Conservation (phyloP, 2,797 vertebrate species). For the Coendou prehensilis region DNA sequence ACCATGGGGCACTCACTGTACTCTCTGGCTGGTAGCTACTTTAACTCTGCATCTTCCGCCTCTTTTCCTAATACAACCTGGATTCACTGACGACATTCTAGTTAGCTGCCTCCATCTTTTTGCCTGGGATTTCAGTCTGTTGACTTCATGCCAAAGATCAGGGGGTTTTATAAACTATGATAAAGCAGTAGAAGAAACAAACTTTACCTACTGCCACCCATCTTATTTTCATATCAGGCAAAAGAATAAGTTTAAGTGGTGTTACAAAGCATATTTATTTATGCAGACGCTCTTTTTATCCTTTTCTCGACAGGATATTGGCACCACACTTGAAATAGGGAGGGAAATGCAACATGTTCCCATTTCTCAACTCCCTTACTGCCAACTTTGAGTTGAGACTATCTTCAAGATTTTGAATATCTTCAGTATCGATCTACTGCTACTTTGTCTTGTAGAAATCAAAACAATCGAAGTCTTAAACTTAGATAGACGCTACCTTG, state of each 20-base stretch:
- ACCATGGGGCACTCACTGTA: not conserved
- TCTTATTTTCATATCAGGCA: slow-evolving; percentile 71
- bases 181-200: slow-evolving; percentile 45
- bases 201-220: slow-evolving; percentile 43
- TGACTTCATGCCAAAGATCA: slow-evolving; percentile 60
- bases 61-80: not conserved
- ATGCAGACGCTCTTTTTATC: slow-evolving; percentile 82
- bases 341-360: slow-evolving; percentile 69
- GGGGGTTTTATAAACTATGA: slow-evolving; percentile 65
- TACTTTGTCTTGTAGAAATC: slow-evolving; percentile 34
- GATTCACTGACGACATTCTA: not conserved
- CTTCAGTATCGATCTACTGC: slow-evolving; percentile 39
- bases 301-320: slow-evolving; percentile 80
- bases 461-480: slow-evolving; percentile 57
- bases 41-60: not conserved
- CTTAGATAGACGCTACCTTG: not conserved
- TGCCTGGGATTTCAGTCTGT: not conserved
- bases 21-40: not conserved
- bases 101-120: not conserved
- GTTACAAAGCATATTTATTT: slow-evolving; percentile 83
- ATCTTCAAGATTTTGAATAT: slow-evolving; percentile 63
- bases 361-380: slow-evolving; percentile 70
- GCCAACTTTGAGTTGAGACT: slow-evolving; percentile 76
- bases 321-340: slow-evolving; percentile 71
- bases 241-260: slow-evolving; percentile 71